Percentiles rank a stretch among this genome's conserved stretches.
These are phyloP conservation scores for Lymantria monacha DNA, from an alignment of 2,888 invertebrate genomes.

Conservation along the genomic window DNA sequence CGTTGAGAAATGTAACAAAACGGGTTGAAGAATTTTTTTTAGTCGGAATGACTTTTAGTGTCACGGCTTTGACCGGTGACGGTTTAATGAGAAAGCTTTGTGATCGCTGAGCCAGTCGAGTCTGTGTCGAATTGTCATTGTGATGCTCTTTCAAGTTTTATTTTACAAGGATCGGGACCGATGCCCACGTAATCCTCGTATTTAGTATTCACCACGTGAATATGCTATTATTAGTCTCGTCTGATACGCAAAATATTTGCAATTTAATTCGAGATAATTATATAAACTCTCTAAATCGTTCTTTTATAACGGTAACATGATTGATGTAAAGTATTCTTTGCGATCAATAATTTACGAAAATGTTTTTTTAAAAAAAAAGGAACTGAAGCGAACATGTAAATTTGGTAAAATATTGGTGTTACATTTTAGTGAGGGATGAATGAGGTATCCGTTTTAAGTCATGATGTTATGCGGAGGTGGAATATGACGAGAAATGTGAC, in stretches of 20 bases:
- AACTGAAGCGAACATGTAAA: conserved; percentile 26
- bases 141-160: conserved; percentile 58
- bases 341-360: conserved; percentile 29
- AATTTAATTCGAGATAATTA: conserved; percentile 28
- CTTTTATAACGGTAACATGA: conserved; percentile 33
- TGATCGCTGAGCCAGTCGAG: conserved; percentile 67
- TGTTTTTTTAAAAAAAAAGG: conserved; percentile 24
- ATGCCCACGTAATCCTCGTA: conserved; percentile 24
- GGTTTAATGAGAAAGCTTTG: conserved; percentile 80
- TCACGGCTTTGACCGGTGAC: conserved; percentile 72
- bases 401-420: conserved; percentile 28
- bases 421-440: conserved; percentile 7
- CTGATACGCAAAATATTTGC: conserved; percentile 17
- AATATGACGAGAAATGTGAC: conserved; percentile 34
- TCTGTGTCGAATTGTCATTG: conserved; percentile 75
- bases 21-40: conserved; percentile 62
- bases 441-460: neutral
- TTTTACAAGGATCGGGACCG: conserved; percentile 60
- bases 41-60: conserved; percentile 74
- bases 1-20: conserved; percentile 75
- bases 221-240: conserved; percentile 9
- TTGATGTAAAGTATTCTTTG: conserved; percentile 34
- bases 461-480: conserved; percentile 17
- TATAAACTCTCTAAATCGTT: conserved; percentile 31
- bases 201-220: conserved; percentile 20